Evolutionary conservation across 2,888 invertebrate species (phyloP).

Genomic region (Latrodectus elegans): DNA sequence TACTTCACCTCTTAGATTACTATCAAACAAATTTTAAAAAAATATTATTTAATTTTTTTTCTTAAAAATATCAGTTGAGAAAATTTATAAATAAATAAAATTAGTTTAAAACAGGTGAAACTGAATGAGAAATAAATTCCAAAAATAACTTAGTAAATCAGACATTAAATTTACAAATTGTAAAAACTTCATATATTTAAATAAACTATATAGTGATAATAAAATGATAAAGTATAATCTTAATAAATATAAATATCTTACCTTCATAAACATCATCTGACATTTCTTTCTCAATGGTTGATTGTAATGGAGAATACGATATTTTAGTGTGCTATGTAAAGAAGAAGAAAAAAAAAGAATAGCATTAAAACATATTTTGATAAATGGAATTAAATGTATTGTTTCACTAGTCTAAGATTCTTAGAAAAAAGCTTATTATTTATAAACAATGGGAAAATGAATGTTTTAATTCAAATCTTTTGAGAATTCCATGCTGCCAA

Average conservation of each 20-base stretch:
- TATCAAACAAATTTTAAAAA: no score
- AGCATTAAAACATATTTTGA: background rate
- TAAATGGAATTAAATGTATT: conserved; percentile 5
- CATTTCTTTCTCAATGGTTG: conserved; percentile 43
- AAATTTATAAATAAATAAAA: no score
- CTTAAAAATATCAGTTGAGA: no score
- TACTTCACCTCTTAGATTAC: no score
- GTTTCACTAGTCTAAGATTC: background rate
- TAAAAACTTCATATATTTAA: background rate
- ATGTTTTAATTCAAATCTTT: no score
- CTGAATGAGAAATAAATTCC: no score
- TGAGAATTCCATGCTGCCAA: no score
- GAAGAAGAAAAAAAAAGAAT: background rate
- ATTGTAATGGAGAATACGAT: conserved; percentile 67
- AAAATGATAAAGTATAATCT: background rate
- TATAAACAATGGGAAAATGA: no score
- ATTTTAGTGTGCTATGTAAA: conserved; percentile 64
- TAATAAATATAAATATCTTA: conserved; percentile 6
- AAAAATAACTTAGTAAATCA: background rate
- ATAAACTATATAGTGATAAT: background rate
- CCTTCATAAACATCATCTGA: conserved; percentile 44
- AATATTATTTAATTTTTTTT: no score
- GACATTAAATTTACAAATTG: background rate
- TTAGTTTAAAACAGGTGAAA: no score
- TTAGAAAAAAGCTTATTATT: no score